These are phyloP conservation scores for Cheilosia grossa DNA, from an alignment of 2,888 invertebrate species.

Conservation along the genomic window DNA sequence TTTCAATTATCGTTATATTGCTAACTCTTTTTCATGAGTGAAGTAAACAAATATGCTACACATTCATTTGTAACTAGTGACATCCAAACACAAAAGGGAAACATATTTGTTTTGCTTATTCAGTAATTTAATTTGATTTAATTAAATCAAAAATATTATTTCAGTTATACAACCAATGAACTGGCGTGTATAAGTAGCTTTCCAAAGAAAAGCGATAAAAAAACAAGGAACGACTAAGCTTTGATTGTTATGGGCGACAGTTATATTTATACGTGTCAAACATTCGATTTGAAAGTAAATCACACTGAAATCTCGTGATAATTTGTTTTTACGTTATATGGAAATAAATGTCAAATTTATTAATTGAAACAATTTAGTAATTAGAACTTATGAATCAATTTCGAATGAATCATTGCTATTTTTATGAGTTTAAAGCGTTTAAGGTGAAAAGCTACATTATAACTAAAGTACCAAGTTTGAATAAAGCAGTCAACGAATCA, in stretches of 20 bases:
- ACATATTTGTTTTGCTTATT: slow-evolving; percentile 25
- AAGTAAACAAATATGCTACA: slow-evolving; percentile 9
- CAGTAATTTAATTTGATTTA: slow-evolving; percentile 23
- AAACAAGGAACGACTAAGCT: not conserved
- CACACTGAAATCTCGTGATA: not conserved
- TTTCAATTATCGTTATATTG: slow-evolving; percentile 39
- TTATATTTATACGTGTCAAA: not conserved
- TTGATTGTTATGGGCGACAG: not conserved
- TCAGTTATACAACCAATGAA: slow-evolving; percentile 27
- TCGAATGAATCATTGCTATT: slow-evolving; percentile 4
- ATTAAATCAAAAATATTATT: slow-evolving; percentile 20
- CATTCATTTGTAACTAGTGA: slow-evolving; percentile 33
- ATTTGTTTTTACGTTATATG: not conserved
- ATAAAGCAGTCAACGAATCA: not conserved
- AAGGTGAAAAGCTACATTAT: not conserved
- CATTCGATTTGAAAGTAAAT: not conserved
- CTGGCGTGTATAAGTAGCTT: not conserved
- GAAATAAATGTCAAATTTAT: slow-evolving; percentile 18
- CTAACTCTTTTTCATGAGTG: slow-evolving; percentile 34
- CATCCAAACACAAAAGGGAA: not conserved
- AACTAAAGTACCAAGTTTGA: not conserved
- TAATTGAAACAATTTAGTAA: slow-evolving; percentile 29
- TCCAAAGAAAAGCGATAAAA: slow-evolving; percentile 4
- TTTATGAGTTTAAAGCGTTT: not conserved
- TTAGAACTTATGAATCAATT: slow-evolving; percentile 17